A percentile compares a stretch with the other conserved stretches of the same genome.
These are phyloP conservation scores for Barnardius zonarius DNA, from an alignment of 2,113 vertebrate genomes.

Conservation along the genomic window DNA sequence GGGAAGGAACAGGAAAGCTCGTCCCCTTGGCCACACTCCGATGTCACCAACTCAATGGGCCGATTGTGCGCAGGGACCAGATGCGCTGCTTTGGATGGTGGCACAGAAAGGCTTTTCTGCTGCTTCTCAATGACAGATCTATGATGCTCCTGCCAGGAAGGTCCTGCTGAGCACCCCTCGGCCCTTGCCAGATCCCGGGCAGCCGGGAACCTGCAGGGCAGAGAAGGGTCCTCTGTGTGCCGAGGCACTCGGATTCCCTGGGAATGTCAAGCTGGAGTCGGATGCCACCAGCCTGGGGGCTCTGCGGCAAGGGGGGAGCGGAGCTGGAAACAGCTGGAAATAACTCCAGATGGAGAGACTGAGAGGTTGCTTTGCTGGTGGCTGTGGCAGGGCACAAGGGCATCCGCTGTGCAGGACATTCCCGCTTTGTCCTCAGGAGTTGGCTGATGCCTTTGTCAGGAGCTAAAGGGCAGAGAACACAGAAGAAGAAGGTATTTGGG, in stretches of 20 bases:
- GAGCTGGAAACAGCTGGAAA: neutral
- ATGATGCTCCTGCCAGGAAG: neutral
- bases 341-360: neutral
- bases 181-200: neutral
- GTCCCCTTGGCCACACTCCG: neutral
- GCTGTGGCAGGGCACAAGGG: neutral
- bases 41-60: neutral
- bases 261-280: neutral
- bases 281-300: neutral
- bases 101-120: slow-evolving; percentile 54
- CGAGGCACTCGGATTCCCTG: neutral
- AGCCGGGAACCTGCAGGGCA: neutral
- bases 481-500: neutral
- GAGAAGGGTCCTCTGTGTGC: slow-evolving; percentile 26
- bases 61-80: neutral
- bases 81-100: neutral
- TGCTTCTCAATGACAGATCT: slow-evolving; percentile 29
- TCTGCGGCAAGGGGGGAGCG: neutral
- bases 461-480: neutral
- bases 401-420: neutral
- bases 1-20: neutral
- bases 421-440: neutral
- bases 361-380: neutral
- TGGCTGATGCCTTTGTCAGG: accelerated
- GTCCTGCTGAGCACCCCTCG: neutral